Percentiles rank a stretch among this genome's conserved stretches.
Conservation (phyloP, 1,140 invertebrate species). For the Drosophila yakuba region DNA sequence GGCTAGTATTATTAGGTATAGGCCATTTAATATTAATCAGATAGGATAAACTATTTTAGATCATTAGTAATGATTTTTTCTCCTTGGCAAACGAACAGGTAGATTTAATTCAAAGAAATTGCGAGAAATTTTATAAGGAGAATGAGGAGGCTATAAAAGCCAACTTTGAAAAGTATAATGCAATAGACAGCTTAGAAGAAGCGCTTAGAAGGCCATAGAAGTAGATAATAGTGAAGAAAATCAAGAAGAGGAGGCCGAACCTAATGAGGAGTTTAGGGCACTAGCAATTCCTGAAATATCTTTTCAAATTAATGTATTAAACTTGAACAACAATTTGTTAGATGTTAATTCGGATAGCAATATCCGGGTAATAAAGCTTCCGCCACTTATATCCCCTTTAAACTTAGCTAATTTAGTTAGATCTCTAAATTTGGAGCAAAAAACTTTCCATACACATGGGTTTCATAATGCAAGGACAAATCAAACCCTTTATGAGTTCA, state of each 20-base stretch:
- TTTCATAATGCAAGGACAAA: too few species aligned
- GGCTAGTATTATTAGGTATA: neutral
- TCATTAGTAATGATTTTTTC: neutral
- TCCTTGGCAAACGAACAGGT: neutral
- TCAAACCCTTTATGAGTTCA: too few species aligned
- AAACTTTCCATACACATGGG: too few species aligned
- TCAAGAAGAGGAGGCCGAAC: neutral
- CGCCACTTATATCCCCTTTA: too few species aligned
- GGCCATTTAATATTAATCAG: neutral
- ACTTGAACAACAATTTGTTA: too few species aligned
- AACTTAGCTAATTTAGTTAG: too few species aligned
- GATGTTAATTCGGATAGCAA: too few species aligned
- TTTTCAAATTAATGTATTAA: slow-evolving; percentile 1
- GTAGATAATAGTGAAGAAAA: neutral
- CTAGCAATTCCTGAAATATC: neutral
- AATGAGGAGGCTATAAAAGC: too few species aligned
- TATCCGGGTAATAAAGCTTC: too few species aligned
- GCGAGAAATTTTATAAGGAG: too few species aligned
- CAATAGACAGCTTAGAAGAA: neutral
- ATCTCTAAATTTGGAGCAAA: too few species aligned
- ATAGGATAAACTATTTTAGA: neutral
- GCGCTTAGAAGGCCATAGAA: neutral
- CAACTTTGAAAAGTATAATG: neutral
- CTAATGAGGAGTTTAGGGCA: slow-evolving; percentile 1
- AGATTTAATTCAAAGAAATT: neutral